Evolutionary conservation across 2,113 vertebrate species (phyloP).

Genomic region (Rhizomys pruinosus): DNA sequence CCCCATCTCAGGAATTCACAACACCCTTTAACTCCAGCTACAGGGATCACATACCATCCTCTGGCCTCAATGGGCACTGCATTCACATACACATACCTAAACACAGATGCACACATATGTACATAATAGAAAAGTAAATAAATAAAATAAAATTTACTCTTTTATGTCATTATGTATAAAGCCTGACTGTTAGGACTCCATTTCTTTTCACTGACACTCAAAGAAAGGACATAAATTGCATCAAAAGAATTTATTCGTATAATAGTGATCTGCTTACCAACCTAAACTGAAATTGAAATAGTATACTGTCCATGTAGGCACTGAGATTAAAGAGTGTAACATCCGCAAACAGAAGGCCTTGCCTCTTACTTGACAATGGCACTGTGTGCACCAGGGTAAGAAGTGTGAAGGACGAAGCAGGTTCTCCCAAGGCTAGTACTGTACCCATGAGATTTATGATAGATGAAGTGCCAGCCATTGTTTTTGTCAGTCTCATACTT

Average conservation of each 20-base stretch:
- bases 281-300: background rate
- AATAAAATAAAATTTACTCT: background rate
- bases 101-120: too few relatives aligned
- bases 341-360: too few relatives aligned
- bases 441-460: background rate
- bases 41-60: too few relatives aligned
- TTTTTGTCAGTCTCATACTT: constrained; percentile 31
- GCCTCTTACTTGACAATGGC: background rate
- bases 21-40: too few relatives aligned
- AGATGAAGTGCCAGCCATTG: background rate
- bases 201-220: background rate
- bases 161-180: background rate
- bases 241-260: background rate
- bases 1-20: background rate
- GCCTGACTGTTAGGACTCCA: background rate
- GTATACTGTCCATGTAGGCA: background rate
- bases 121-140: too few relatives aligned
- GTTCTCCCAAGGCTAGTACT: background rate
- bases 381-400: background rate
- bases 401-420: constrained; percentile 18
- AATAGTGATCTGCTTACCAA: background rate
- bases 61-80: background rate
- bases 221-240: background rate
- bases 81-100: fast-evolving
- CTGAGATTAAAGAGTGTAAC: background rate